These are phyloP conservation scores for Agonopterix subpropinquella DNA, from an alignment of 2,888 invertebrate species.

Conservation along the genomic window DNA sequence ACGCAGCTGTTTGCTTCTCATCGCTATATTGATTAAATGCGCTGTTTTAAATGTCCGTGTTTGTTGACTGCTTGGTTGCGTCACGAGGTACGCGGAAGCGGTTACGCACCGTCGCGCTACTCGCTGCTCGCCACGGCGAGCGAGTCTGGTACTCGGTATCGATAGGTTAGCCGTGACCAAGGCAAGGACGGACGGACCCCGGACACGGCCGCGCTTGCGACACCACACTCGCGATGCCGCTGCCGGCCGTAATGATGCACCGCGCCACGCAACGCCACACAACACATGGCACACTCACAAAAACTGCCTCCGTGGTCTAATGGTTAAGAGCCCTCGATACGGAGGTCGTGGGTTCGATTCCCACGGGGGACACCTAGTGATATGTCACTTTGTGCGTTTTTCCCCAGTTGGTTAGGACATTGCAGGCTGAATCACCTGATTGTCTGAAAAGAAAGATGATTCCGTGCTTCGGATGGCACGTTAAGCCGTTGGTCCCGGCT, in stretches of 20 bases:
- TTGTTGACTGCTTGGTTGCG: constrained; percentile 8
- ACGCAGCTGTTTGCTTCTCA: constrained; percentile 28
- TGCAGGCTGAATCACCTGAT: too few relatives aligned
- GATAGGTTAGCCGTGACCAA: constrained; percentile 43
- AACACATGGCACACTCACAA: too few relatives aligned
- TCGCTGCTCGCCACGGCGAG: constrained; percentile 7
- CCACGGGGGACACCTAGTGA: too few relatives aligned
- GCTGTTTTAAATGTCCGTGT: constrained; percentile 22
- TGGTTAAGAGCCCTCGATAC: too few relatives aligned
- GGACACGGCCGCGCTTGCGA: constrained; percentile 44
- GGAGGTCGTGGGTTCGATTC: too few relatives aligned
- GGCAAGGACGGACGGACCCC: constrained; percentile 61
- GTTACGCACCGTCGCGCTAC: constrained; percentile 51
- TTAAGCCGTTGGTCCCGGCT: too few relatives aligned
- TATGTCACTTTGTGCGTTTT: too few relatives aligned
- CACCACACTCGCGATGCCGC: constrained; percentile 29
- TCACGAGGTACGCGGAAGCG: constrained; percentile 46
- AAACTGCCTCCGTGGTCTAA: too few relatives aligned
- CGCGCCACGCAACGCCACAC: constrained; percentile 8
- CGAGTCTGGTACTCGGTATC: constrained; percentile 17
- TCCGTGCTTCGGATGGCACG: too few relatives aligned
- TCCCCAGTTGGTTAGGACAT: too few relatives aligned
- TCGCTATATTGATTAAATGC: constrained; percentile 31
- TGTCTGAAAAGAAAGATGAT: too few relatives aligned
- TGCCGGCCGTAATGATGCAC: constrained; percentile 17